These are phyloP conservation scores for Arbacia lixula DNA, from an alignment of 53 echinoderm and acorn worm species.

Conservation along the genomic window DNA sequence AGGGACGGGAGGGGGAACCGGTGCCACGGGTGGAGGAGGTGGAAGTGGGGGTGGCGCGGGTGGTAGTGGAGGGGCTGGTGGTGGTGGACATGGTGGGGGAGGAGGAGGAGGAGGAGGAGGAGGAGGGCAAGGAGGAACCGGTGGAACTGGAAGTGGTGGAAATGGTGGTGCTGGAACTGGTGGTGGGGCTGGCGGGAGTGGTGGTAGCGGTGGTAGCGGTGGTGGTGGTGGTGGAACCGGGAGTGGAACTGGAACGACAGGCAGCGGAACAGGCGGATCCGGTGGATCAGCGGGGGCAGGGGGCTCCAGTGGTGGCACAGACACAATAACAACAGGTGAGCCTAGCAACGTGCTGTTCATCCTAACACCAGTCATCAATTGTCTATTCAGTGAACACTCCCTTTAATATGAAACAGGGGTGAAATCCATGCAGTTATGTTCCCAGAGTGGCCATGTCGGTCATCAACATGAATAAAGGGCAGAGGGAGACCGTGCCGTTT, in stretches of 20 bases:
- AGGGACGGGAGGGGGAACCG: neutral
- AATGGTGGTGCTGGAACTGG: neutral
- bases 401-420: too few species aligned
- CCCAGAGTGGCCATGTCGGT: too few species aligned
- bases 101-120: neutral
- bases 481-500: too few species aligned
- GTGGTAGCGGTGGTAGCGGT: neutral
- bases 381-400: too few species aligned
- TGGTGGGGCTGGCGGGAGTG: neutral
- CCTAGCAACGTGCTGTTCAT: neutral
- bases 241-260: neutral
- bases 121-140: neutral
- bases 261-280: constrained; percentile 1
- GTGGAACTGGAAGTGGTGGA: neutral
- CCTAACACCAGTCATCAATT: too few species aligned
- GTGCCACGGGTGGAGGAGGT: neutral
- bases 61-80: constrained; percentile 4
- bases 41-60: neutral
- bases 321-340: neutral
- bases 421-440: too few species aligned
- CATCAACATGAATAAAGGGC: too few species aligned
- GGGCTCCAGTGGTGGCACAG: constrained; percentile 3
- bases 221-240: constrained; percentile 4
- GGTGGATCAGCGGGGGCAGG: too few species aligned
- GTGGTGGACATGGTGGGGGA: neutral